These are phyloP conservation scores for Orchestes rusci DNA, from an alignment of 2,888 invertebrate species.

Conservation along the genomic window DNA sequence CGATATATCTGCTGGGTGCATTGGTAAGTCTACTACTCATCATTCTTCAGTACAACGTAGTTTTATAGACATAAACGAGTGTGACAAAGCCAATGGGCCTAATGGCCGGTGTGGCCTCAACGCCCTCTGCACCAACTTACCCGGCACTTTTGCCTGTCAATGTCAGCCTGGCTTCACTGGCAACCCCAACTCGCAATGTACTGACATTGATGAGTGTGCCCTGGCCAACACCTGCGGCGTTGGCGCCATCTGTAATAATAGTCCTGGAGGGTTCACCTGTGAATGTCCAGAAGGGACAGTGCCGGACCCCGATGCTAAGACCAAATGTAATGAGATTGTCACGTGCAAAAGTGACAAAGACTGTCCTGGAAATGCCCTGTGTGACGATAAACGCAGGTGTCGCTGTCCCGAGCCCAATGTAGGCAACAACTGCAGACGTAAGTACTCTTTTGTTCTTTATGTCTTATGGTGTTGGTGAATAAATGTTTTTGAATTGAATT, in stretches of 20 bases:
- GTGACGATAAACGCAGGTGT: constrained; percentile 70
- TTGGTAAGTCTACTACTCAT: constrained; percentile 46
- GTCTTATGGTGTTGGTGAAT: not conserved
- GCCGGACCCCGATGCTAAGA: constrained; percentile 76
- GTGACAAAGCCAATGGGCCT: constrained; percentile 68
- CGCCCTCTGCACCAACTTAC: constrained; percentile 71
- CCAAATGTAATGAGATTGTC: constrained; percentile 75
- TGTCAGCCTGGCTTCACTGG: constrained; percentile 83
- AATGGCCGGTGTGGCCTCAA: constrained; percentile 80
- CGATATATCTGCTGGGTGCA: constrained; percentile 82
- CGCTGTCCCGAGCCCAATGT: constrained; percentile 86
- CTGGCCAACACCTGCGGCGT: constrained; percentile 65
- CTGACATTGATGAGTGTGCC: constrained; percentile 78
- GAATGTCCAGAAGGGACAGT: constrained; percentile 74
- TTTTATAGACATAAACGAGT: constrained; percentile 79
- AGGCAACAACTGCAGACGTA: constrained; percentile 87
- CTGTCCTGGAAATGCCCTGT: constrained; percentile 86
- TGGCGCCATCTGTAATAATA: constrained; percentile 74
- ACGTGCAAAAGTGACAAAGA: constrained; percentile 67
- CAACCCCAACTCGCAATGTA: constrained; percentile 72
- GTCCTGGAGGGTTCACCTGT: constrained; percentile 70
- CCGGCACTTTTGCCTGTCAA: constrained; percentile 72
- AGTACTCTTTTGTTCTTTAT: constrained; percentile 40
- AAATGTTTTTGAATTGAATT: not conserved
- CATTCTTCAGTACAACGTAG: too few relatives aligned